A percentile compares a stretch with the other conserved stretches of the same genome.
Evolutionary conservation across 2,888 invertebrate genomes (phyloP).

Genomic region (Callinectes sapidus): DNA sequence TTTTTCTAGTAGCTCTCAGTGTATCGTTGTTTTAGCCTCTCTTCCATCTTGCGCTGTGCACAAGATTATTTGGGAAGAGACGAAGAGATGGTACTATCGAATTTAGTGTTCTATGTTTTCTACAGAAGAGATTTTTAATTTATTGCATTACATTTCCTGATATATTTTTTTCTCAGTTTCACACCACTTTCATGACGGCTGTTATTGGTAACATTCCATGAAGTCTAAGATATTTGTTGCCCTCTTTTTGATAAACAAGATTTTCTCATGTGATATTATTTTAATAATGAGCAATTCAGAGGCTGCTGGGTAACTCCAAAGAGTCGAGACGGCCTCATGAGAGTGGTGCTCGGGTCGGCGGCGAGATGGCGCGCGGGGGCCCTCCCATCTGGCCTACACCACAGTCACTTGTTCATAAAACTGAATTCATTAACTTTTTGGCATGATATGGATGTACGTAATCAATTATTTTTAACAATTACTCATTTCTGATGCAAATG

Average conservation of each 20-base stretch:
- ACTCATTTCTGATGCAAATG: constrained; percentile 12
- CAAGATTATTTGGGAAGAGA: constrained; percentile 70
- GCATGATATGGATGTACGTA: neutral
- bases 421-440: neutral
- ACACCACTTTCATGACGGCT: constrained; percentile 71
- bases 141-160: constrained; percentile 71
- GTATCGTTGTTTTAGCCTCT: constrained; percentile 65
- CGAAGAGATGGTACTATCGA: constrained; percentile 66
- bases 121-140: constrained; percentile 69
- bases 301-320: constrained; percentile 69
- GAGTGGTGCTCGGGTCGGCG: constrained; percentile 68
- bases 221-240: constrained; percentile 63
- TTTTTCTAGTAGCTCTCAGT: constrained; percentile 64
- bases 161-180: constrained; percentile 66
- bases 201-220: constrained; percentile 71
- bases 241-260: constrained; percentile 57
- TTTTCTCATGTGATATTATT: constrained; percentile 65
- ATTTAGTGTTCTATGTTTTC: constrained; percentile 69
- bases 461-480: neutral
- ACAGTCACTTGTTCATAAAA: constrained; percentile 17
- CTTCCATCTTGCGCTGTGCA: constrained; percentile 71
- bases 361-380: constrained; percentile 51
- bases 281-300: constrained; percentile 60
- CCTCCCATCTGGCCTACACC: constrained; percentile 58
- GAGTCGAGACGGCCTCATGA: constrained; percentile 65